phyloP scores from a whole-genome alignment of 2,797 vertebrate species.

The Pipistrellus kuhlii region DNA sequence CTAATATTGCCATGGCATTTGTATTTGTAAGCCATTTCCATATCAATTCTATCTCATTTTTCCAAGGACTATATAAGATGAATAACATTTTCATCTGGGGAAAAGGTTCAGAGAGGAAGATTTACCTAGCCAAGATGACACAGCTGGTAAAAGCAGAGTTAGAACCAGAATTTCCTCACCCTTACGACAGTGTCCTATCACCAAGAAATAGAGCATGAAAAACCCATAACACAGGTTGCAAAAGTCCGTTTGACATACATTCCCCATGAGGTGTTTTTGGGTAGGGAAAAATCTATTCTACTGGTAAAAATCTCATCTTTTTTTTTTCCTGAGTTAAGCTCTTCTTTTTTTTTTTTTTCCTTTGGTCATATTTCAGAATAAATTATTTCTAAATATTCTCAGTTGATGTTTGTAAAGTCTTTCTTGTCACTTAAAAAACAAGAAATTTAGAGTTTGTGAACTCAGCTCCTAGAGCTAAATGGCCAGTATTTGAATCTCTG shows the following conservation, averaged over 20 bases:
- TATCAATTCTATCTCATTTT: neutral
- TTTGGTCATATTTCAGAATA: neutral
- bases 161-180: neutral
- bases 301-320: neutral
- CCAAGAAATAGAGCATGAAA: neutral
- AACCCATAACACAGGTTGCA: neutral
- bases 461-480: neutral
- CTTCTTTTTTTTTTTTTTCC: neutral
- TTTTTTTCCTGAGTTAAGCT: neutral
- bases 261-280: neutral
- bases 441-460: neutral
- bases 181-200: neutral
- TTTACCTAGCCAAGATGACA: neutral
- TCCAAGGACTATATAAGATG: neutral
- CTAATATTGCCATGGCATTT: neutral
- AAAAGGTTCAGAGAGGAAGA: neutral
- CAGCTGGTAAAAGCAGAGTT: neutral
- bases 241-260: neutral
- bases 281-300: neutral
- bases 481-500: neutral
- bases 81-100: neutral
- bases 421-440: neutral
- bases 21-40: neutral
- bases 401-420: neutral
- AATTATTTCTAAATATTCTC: slow-evolving; percentile 3